Percentiles rank a stretch among this genome's conserved stretches.
These are phyloP conservation scores for Blastomussa wellsi DNA, from an alignment of 92 coral and sea anemone species.

Conservation along the genomic window DNA sequence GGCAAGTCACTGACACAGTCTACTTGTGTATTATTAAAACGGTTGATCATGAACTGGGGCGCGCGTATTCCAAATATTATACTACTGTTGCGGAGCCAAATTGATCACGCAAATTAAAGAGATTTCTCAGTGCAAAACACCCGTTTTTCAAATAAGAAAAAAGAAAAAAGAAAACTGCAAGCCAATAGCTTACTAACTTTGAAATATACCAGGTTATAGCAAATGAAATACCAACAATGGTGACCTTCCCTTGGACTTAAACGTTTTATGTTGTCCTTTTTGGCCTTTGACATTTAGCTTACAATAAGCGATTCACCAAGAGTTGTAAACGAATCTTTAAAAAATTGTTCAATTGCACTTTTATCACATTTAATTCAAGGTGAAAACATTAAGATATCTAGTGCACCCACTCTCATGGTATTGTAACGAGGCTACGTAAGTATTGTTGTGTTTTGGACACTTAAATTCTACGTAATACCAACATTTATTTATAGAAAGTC, in stretches of 20 bases:
- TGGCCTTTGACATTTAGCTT: not conserved
- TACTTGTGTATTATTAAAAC: not conserved
- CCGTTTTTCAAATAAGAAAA: not conserved
- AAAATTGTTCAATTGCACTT: not conserved
- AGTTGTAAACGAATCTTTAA: not conserved
- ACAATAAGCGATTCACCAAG: too few relatives aligned
- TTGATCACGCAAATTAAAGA: not conserved
- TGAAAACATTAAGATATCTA: not conserved
- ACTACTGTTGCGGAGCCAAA: not conserved
- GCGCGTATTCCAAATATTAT: not conserved
- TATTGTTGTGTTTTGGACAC: not conserved
- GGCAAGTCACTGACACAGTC: not conserved
- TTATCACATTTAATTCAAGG: not conserved
- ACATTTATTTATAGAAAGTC: not conserved
- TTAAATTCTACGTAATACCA: not conserved
- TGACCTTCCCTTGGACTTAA: too few relatives aligned
- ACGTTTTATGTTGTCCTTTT: too few relatives aligned
- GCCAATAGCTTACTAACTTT: not conserved
- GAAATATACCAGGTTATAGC: not conserved
- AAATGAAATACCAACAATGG: not conserved
- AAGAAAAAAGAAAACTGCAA: not conserved
- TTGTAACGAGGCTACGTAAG: not conserved
- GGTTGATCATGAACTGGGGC: not conserved
- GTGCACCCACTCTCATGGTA: not conserved
- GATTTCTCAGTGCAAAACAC: not conserved